Conservation (phyloP, 2,113 vertebrate species). For the Hystrix brachyura region DNA sequence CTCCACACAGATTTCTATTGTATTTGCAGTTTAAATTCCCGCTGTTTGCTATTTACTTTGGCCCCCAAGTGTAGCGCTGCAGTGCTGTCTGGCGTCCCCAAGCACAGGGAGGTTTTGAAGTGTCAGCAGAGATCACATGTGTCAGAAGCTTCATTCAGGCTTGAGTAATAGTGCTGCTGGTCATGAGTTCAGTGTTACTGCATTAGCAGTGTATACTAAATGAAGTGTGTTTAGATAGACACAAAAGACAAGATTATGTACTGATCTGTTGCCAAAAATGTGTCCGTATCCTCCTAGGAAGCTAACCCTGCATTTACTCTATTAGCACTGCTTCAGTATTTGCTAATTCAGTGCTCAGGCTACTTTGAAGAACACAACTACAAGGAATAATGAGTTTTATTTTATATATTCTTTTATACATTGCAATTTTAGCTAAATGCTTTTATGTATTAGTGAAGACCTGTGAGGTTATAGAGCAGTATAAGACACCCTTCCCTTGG, state of each 20-base stretch:
- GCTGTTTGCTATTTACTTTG: background rate
- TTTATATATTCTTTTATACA: background rate
- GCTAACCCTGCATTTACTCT: background rate
- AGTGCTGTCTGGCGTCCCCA: background rate
- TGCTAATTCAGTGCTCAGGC: background rate
- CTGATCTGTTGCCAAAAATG: background rate
- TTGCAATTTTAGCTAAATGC: background rate
- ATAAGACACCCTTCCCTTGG: background rate
- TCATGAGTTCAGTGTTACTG: background rate
- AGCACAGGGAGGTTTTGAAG: background rate
- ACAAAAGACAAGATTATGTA: background rate
- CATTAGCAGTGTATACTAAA: background rate
- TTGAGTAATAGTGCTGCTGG: background rate
- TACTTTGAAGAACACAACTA: background rate
- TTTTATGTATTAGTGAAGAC: background rate
- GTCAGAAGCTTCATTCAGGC: background rate
- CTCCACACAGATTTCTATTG: background rate
- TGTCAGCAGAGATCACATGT: background rate
- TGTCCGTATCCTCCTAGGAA: background rate
- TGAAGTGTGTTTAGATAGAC: background rate
- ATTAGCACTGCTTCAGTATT: background rate
- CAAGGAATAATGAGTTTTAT: background rate
- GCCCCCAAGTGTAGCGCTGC: background rate
- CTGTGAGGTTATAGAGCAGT: background rate
- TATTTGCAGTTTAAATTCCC: background rate